These are phyloP conservation scores for Anastrepha ludens DNA, from an alignment of 1,140 invertebrate genomes.

Conservation along the genomic window DNA sequence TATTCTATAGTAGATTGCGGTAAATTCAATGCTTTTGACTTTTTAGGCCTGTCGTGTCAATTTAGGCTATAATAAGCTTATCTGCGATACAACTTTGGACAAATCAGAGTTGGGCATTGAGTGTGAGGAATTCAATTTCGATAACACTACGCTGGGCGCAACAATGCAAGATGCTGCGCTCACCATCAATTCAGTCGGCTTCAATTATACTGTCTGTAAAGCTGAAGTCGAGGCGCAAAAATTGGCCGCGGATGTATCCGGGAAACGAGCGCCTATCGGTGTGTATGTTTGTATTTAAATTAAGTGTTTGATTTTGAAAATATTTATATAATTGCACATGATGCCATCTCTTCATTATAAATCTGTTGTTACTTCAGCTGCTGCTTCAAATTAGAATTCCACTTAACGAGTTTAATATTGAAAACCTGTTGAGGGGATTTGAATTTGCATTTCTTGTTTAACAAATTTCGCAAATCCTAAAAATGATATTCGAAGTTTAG, in stretches of 20 bases:
- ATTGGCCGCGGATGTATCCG: constrained; percentile 77
- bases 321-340: too few relatives aligned
- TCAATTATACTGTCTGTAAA: constrained; percentile 71
- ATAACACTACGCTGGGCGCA: constrained; percentile 70
- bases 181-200: constrained; percentile 59
- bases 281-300: constrained; percentile 46
- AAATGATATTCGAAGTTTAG: constrained; percentile 11
- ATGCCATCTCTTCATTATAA: too few relatives aligned
- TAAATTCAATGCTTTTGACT: background rate
- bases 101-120: constrained; percentile 69
- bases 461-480: background rate
- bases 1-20: background rate
- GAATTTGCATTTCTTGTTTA: constrained; percentile 45
- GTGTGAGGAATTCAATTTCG: constrained; percentile 66
- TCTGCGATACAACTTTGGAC: constrained; percentile 78
- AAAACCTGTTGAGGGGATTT: constrained; percentile 8
- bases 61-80: constrained; percentile 76
- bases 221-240: constrained; percentile 77
- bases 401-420: background rate
- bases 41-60: constrained; percentile 79
- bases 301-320: background rate
- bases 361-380: too few relatives aligned
- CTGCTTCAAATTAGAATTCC: too few relatives aligned
- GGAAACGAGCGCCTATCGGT: constrained; percentile 73
- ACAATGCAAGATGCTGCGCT: constrained; percentile 57